Base-by-base conservation (phyloP, 2,113 vertebrate species). In the Nannobrachium achirus region DNA sequence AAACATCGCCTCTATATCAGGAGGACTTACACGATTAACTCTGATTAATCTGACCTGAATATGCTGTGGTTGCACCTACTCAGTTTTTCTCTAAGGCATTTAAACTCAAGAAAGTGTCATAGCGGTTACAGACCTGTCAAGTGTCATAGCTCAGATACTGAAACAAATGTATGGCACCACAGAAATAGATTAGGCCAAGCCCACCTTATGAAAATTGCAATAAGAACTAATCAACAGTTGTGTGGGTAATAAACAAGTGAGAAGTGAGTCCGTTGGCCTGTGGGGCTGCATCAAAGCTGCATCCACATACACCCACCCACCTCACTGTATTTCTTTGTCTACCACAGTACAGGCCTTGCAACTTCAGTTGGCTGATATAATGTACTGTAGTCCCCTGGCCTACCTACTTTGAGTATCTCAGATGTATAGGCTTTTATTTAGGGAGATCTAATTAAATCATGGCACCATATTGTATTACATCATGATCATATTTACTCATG, bases 261-360 rank as follows among this genome's bases (percentile, higher is more conserved):
- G 15, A 15, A 40, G 6, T 66, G 33, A 45, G 39, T 16, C 58
- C 56, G 38, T 46, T 20, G 7, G 9, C 9, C 13, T 69, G 59
- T 59, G 16, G 7, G 7, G 7, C 13, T 69, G 59, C 56, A 19
- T 51, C 8, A 19, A 50, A 45, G n/a, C 25, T 25, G 4, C 65
- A 53, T 69, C 49, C 63, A 63, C 63, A 63, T 33, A 72, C 44
- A 71, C 1, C 18, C 33, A 48, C 56, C 6, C 10, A 18, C 16
- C 33, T 15, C 1, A 42, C 10, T 69, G 56, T 8, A 45, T 66
- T 8, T 61, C n/a, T n/a, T n/a, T n/a, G n/a, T n/a, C 63, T 72
- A 48, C 14, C 53, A 20, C 58, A 57, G 65, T 76, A 72, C 51
- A 49, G 61, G 44, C 62, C 11, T 2, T 25, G 4, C 25, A 25